These are phyloP conservation scores for Heliconius sara DNA, from an alignment of 2,888 invertebrate genomes.

Conservation along the genomic window DNA sequence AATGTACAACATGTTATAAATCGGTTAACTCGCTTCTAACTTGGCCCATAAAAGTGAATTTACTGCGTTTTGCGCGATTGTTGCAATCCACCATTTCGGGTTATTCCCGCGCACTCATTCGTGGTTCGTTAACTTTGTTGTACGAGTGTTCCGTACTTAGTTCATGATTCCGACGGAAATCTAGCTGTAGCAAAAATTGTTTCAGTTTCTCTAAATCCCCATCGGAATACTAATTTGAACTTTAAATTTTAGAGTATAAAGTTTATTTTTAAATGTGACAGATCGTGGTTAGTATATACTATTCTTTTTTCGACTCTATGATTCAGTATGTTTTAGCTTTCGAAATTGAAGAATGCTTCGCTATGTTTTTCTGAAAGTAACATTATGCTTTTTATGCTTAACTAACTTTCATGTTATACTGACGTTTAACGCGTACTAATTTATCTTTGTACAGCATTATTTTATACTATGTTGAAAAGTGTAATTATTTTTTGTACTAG, in stretches of 20 bases:
- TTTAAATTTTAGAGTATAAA: not conserved
- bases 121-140: constrained; percentile 81
- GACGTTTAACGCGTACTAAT: constrained; percentile 2
- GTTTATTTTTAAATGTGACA: constrained; percentile 16
- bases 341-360: constrained; percentile 46
- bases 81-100: constrained; percentile 76
- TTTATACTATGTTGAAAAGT: not conserved
- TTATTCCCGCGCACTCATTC: constrained; percentile 74
- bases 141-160: constrained; percentile 73
- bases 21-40: constrained; percentile 44
- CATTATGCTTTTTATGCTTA: constrained; percentile 36
- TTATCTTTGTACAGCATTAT: not conserved
- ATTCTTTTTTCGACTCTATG: constrained; percentile 42
- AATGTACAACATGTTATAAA: constrained; percentile 42
- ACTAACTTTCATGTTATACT: constrained; percentile 13
- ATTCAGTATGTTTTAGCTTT: constrained; percentile 46
- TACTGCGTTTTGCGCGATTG: constrained; percentile 77
- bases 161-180: constrained; percentile 65
- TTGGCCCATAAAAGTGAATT: constrained; percentile 61
- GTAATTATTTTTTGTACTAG: not conserved
- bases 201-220: constrained; percentile 35
- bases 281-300: constrained; percentile 31
- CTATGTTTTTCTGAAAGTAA: constrained; percentile 36
- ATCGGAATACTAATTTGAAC: constrained; percentile 22
- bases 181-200: constrained; percentile 51